phyloP scores from a whole-genome alignment of 2,113 vertebrate species.

The Stictonetta naevosa region DNA sequence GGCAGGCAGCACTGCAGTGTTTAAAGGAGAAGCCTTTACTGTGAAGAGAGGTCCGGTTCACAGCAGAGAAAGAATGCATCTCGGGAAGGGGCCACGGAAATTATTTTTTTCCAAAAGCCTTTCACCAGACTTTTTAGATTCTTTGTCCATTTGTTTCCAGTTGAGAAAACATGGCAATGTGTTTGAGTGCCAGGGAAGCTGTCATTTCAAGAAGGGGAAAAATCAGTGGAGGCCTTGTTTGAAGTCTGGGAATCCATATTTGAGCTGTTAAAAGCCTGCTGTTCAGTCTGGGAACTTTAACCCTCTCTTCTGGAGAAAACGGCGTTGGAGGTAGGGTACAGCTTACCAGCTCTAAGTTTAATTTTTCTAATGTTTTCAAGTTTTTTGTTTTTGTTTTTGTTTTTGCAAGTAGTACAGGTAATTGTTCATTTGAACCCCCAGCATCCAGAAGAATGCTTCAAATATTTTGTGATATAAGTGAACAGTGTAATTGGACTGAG shows the following conservation, averaged over 20 bases:
- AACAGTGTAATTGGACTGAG: neutral
- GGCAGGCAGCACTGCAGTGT: neutral
- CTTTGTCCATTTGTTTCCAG: conserved; percentile 43
- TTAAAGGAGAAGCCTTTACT: neutral
- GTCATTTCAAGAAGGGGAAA: neutral
- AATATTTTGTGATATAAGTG: neutral
- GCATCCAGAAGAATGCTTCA: fast-evolving
- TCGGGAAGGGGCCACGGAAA: conserved; percentile 29
- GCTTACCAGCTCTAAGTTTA: neutral
- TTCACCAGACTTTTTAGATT: conserved; percentile 37
- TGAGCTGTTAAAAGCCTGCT: neutral
- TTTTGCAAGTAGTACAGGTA: neutral
- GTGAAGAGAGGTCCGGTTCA: neutral
- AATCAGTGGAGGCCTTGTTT: neutral
- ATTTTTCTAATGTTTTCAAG: neutral
- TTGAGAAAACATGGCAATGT: conserved; percentile 31
- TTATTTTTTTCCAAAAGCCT: conserved; percentile 22
- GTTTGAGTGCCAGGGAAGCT: conserved; percentile 24
- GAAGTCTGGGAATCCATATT: neutral
- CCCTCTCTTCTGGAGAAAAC: neutral
- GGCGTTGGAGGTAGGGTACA: neutral
- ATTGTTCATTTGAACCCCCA: neutral
- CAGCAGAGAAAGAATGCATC: neutral
- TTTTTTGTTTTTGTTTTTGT: neutral
- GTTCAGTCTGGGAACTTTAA: neutral